A percentile compares a stretch with the other conserved stretches of the same genome.
Evolutionary conservation across 2,113 vertebrate species (phyloP).

Genomic region (Seriola rivoliana): DNA sequence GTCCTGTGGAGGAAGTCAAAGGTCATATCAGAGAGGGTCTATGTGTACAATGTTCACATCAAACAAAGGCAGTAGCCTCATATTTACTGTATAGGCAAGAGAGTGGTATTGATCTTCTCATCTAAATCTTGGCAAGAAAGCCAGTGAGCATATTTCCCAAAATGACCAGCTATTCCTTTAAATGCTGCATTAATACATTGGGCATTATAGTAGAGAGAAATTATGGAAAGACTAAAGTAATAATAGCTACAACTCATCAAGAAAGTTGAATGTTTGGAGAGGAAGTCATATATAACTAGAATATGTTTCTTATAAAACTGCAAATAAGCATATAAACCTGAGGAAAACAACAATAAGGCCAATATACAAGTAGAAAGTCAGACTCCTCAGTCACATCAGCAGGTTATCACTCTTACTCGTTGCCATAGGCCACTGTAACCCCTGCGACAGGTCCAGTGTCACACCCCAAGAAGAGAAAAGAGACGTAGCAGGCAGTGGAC

Average conservation of each 20-base stretch:
- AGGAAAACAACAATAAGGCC: not conserved
- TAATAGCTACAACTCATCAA: not conserved
- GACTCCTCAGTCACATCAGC: not conserved
- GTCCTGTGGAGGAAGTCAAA: conserved; percentile 68
- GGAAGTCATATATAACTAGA: not conserved
- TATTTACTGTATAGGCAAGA: too few species aligned
- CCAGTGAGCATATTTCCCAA: too few species aligned
- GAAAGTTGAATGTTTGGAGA: not conserved
- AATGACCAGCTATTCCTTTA: too few species aligned
- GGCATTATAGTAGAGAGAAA: not conserved
- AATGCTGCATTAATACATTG: too few species aligned
- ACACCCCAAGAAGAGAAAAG: conserved; percentile 85
- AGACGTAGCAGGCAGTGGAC: conserved; percentile 84
- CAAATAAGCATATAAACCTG: not conserved
- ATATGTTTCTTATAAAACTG: not conserved
- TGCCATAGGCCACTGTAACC: conserved; percentile 82
- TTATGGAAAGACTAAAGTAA: not conserved
- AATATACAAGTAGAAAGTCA: not conserved
- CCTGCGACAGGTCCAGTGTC: conserved; percentile 85
- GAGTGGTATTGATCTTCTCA: too few species aligned
- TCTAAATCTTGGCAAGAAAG: too few species aligned
- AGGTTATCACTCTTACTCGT: conserved; percentile 74
- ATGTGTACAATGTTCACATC: not conserved
- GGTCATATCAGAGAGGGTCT: not conserved
- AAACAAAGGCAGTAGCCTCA: not conserved